phyloP scores from a whole-genome alignment of 2,797 vertebrate genomes.

The Bradypodion pumilum region DNA sequence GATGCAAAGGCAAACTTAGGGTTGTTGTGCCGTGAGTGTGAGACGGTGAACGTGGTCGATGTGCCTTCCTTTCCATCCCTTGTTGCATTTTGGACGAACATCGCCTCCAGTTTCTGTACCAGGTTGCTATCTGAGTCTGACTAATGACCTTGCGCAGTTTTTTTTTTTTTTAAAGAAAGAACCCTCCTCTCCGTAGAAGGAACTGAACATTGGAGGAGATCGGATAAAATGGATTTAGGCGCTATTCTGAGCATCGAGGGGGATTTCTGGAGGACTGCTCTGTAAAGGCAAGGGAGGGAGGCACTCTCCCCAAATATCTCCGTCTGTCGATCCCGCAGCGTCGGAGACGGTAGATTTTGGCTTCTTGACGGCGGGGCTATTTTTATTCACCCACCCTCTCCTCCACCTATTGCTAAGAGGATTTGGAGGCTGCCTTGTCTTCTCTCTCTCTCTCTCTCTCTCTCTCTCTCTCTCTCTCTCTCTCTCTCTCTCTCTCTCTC shows the following conservation, averaged over 20 bases:
- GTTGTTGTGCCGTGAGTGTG: conserved; percentile 54
- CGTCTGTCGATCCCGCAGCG: conserved; percentile 5
- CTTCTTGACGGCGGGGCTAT: background rate
- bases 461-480: too few species aligned
- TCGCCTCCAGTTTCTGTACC: background rate
- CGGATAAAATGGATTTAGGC: conserved; percentile 71
- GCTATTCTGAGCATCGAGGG: conserved; percentile 58
- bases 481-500: background rate
- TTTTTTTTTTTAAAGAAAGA: conserved; percentile 13
- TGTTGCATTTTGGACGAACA: background rate
- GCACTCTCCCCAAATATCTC: conserved; percentile 49
- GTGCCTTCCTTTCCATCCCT: background rate
- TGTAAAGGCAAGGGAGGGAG: conserved; percentile 48
- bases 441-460: background rate
- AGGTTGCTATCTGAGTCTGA: conserved; percentile 75
- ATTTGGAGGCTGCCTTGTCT: conserved; percentile 58
- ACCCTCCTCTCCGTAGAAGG: conserved; percentile 66
- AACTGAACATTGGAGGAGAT: conserved; percentile 63
- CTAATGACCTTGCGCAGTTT: conserved; percentile 82
- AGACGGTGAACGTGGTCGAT: background rate
- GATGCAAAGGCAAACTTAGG: conserved; percentile 79
- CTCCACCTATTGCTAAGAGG: conserved; percentile 52
- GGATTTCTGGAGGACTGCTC: conserved; percentile 64
- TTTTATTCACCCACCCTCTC: conserved; percentile 3
- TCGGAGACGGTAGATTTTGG: conserved; percentile 41